These are phyloP conservation scores for Bufotes viridis DNA, from an alignment of 2,797 vertebrate genomes.

Conservation along the genomic window DNA sequence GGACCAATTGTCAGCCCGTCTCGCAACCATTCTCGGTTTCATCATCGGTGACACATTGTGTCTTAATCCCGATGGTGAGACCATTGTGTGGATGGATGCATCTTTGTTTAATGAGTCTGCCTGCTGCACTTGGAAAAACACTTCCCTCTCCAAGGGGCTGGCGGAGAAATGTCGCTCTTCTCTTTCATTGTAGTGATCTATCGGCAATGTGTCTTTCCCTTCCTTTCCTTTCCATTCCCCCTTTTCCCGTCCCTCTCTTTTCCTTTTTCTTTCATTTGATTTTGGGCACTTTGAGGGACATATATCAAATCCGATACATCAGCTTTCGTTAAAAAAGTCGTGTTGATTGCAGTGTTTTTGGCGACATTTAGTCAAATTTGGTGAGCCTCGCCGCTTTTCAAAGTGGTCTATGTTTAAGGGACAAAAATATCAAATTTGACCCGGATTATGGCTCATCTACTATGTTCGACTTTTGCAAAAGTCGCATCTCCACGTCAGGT, in stretches of 20 bases:
- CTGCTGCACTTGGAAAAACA: slow-evolving; percentile 44
- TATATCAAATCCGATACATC: too few relatives aligned
- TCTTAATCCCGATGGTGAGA: slow-evolving; percentile 25
- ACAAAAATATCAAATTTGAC: too few relatives aligned
- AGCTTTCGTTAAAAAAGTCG: too few relatives aligned
- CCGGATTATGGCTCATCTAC: too few relatives aligned
- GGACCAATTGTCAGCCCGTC: slow-evolving; percentile 16
- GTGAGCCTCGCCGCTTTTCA: too few relatives aligned
- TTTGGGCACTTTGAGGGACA: slow-evolving; percentile 22
- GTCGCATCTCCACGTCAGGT: too few relatives aligned
- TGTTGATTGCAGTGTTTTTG: too few relatives aligned
- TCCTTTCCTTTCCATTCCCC: not conserved
- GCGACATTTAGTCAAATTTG: too few relatives aligned
- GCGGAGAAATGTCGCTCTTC: not conserved
- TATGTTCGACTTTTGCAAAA: too few relatives aligned
- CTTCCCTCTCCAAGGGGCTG: slow-evolving; percentile 31
- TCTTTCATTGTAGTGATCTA: slow-evolving; percentile 5
- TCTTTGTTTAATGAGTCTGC: slow-evolving; percentile 37
- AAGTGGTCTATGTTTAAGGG: too few relatives aligned
- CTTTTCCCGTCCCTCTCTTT: not conserved
- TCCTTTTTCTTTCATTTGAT: not conserved
- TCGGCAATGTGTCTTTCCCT: not conserved
- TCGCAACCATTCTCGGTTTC: not conserved
- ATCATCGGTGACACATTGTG: slow-evolving; percentile 11
- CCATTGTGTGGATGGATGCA: not conserved